phyloP scores from a whole-genome alignment of 2,113 vertebrate species.

The Sturnus vulgaris region DNA sequence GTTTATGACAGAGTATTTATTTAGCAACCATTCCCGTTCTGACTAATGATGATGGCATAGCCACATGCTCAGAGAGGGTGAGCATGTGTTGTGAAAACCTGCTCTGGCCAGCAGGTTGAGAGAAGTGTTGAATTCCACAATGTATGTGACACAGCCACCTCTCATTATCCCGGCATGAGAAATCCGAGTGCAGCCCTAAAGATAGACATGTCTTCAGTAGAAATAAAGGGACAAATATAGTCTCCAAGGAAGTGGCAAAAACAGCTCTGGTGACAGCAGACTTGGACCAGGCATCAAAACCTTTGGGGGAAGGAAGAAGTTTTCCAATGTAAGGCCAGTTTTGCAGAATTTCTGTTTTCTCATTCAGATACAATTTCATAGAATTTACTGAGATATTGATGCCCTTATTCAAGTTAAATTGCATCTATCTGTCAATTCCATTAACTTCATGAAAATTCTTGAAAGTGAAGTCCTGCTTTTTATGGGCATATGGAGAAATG shows the following conservation, averaged over 20 bases:
- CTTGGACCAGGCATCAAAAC: background rate
- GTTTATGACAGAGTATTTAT: slow-evolving; percentile 16
- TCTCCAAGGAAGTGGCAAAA: background rate
- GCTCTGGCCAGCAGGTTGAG: slow-evolving; percentile 8
- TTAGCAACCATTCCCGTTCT: slow-evolving; percentile 5
- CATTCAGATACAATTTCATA: background rate
- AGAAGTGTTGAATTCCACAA: slow-evolving; percentile 12
- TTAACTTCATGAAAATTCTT: background rate
- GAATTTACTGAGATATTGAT: background rate
- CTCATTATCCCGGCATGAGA: slow-evolving; percentile 42
- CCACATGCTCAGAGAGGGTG: background rate
- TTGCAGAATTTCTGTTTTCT: background rate
- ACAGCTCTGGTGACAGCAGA: background rate
- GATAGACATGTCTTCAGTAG: slow-evolving; percentile 20
- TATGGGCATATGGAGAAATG: background rate
- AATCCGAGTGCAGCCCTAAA: slow-evolving; percentile 39
- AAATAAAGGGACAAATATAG: slow-evolving; percentile 48
- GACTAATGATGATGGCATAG: slow-evolving; percentile 17
- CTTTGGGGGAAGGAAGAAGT: background rate
- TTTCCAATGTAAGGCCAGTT: background rate
- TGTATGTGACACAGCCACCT: slow-evolving; percentile 22
- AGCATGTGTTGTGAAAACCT: slow-evolving; percentile 19
- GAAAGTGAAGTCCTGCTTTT: background rate
- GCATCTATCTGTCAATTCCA: background rate
- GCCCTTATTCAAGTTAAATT: background rate